Evolutionary conservation across 2,797 vertebrate species (phyloP), one percentile per base, ranked within the genome.

Genomic region (Kryptopterus vitreolus): DNA sequence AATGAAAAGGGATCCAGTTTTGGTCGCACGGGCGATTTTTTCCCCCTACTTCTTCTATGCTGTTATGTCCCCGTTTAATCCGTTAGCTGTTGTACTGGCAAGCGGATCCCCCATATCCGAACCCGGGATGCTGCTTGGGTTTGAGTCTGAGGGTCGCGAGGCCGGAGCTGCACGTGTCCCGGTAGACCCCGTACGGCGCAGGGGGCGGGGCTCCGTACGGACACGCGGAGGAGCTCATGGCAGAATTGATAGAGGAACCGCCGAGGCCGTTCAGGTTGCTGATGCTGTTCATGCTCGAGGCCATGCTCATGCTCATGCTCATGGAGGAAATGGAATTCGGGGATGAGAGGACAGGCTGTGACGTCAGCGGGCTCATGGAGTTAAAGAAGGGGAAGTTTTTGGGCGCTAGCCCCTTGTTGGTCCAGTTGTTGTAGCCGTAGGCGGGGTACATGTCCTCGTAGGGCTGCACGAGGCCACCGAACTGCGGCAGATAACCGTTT

Each of bases 371-470:
- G 85, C 95, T 97, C 97, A 99, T 98, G 87, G 97, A 98, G 92
- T 98, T 98, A 91, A 99, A 98, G 91, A 99, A 99, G 68, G 98
- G 96, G 92, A 99, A 99, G 92, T 97, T 96, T 87, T 99, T 99
- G 85, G 97, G 96, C 33, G 95, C 90, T 81, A 99, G 94, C 84
- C 96, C 96, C 83, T 99, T 99, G 91, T 98, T 96, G 53, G 97
- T 96, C 98, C 98, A 99, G 94, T 98, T 99, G 94, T 98, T 99
- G 94, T 98, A 99, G 81, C 95, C 96, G 92, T 99, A 99, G 3
- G 97, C 94, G 13, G 97, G 95, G 88, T 98, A 99, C 93, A 99
- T 95, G 88, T 99, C 97, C 53, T 99, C 98, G 81, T 99, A 99
- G 2, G 98, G 96, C 92, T 98, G 98, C 96, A 99, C 96, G 81